Evolutionary conservation across 1,140 invertebrate species (phyloP).

Genomic region (Microplitis mediator): DNA sequence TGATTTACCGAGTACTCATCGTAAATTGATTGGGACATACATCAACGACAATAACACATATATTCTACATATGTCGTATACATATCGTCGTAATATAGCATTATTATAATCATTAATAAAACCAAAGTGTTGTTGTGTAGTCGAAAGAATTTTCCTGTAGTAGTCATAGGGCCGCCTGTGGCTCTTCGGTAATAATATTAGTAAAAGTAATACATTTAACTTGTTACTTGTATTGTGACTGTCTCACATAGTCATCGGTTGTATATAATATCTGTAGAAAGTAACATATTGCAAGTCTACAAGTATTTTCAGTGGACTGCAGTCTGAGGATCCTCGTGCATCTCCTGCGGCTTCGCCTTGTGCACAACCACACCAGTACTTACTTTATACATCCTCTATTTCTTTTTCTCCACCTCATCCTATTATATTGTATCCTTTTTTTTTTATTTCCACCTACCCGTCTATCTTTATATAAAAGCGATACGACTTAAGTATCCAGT

Average conservation of each 20-base stretch:
- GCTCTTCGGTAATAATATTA: too few species aligned
- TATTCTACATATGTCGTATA: slow-evolving; percentile 20
- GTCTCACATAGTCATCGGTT: too few species aligned
- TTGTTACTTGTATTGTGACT: too few species aligned
- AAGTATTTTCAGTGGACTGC: too few species aligned
- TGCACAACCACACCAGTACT: slow-evolving; percentile 9
- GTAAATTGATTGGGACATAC: slow-evolving; percentile 13
- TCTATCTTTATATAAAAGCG: slow-evolving; percentile 16
- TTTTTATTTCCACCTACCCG: slow-evolving; percentile 22
- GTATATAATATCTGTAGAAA: too few species aligned
- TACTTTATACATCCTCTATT: slow-evolving; percentile 5
- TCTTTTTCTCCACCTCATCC: slow-evolving; percentile 14
- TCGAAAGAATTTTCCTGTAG: too few species aligned
- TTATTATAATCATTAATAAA: background rate
- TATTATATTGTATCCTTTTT: background rate
- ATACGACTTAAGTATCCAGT: too few species aligned
- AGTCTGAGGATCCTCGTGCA: background rate
- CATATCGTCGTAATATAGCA: slow-evolving; percentile 20
- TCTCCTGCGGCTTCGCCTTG: background rate
- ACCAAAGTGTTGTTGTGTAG: too few species aligned
- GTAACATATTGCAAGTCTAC: too few species aligned
- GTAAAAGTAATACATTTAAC: too few species aligned
- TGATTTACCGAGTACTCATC: slow-evolving; percentile 28
- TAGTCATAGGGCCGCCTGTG: too few species aligned
- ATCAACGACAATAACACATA: background rate